Evolutionary conservation across 2,113 vertebrate species (phyloP).

Genomic region (Echinops telfairi): DNA sequence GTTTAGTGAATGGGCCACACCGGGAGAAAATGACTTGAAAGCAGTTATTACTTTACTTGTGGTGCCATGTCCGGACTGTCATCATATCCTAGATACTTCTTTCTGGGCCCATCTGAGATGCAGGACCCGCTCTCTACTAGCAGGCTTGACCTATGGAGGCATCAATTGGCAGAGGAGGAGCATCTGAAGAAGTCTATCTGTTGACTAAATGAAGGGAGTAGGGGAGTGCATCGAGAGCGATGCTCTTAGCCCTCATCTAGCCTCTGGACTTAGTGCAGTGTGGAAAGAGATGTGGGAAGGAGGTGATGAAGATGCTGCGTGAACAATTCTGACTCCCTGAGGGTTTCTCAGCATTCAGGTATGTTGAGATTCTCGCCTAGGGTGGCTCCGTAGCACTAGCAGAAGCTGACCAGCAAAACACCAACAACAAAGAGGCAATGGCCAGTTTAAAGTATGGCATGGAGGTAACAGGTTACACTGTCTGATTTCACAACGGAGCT

Average conservation of each 20-base stretch:
- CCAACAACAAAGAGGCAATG: neutral
- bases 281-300: neutral
- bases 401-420: neutral
- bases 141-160: neutral
- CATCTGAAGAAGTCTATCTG: neutral
- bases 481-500: too few species aligned
- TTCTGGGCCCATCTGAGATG: neutral
- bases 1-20: neutral
- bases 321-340: neutral
- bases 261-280: neutral
- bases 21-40: neutral
- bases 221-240: neutral
- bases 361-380: neutral
- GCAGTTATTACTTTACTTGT: neutral
- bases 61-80: neutral
- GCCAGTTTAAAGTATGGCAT: neutral
- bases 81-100: neutral
- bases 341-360: neutral
- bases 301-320: neutral
- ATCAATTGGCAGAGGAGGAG: neutral
- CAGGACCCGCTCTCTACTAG: neutral
- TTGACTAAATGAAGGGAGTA: neutral
- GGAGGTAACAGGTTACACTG: too few species aligned
- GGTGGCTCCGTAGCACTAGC: neutral
- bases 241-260: neutral